phyloP scores from a whole-genome alignment of 1,140 invertebrate genomes.

The Triops cancriformis region DNA sequence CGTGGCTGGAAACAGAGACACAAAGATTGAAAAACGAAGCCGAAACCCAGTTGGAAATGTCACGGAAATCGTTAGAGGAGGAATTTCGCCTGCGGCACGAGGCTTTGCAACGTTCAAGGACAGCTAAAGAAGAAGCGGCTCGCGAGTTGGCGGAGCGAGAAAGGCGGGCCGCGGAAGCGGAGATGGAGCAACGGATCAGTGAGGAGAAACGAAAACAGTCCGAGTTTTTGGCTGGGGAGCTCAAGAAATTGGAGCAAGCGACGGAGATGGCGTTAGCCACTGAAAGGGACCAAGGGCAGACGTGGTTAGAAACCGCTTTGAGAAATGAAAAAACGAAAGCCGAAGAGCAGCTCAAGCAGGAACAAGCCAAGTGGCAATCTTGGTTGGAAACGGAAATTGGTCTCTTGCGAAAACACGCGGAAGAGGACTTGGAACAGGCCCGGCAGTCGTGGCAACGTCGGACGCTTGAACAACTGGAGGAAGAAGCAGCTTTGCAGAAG shows the following conservation, averaged over 20 bases:
- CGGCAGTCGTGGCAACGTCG: background rate
- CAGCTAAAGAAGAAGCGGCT: slow-evolving; percentile 18
- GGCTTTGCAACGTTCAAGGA: background rate
- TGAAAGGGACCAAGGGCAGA: background rate
- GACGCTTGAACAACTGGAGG: background rate
- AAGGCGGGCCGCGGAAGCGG: background rate
- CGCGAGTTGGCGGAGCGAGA: slow-evolving; percentile 14
- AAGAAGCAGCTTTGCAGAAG: background rate
- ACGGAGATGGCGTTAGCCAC: background rate
- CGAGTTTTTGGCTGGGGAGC: background rate
- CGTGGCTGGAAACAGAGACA: slow-evolving; percentile 18
- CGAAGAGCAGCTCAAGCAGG: background rate
- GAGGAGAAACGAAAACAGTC: slow-evolving; percentile 12
- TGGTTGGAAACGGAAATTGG: background rate
- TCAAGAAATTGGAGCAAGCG: background rate
- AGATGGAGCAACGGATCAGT: background rate
- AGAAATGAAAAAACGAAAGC: background rate
- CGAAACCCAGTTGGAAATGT: slow-evolving; percentile 1
- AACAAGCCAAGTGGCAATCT: background rate
- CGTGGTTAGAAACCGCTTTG: background rate
- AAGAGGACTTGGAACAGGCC: background rate
- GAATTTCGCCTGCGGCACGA: background rate
- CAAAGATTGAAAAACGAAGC: slow-evolving; percentile 17
- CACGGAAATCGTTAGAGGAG: slow-evolving; percentile 17
- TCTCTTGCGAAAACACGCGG: background rate